Percentiles rank a stretch among this genome's conserved stretches.
Conservation (phyloP, 2,797 vertebrate species). For the Halcyon chelicuti region DNA sequence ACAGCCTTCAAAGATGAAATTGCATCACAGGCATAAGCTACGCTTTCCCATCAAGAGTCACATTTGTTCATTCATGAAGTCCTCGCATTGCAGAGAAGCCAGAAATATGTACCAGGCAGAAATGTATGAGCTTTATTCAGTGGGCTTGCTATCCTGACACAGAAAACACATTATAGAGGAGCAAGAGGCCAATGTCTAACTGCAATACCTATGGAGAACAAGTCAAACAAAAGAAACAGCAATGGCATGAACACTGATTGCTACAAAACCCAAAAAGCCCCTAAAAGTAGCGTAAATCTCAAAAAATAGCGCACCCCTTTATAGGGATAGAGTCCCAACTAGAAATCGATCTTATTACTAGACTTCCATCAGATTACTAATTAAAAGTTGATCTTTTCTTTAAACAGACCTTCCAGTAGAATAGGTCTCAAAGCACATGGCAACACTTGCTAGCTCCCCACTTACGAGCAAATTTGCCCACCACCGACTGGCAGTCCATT, state of each 20-base stretch:
- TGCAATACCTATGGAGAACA: not conserved
- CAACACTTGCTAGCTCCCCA: not conserved
- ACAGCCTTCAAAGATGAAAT: not conserved
- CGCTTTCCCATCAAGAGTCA: slow-evolving; percentile 29
- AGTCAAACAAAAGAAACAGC: not conserved
- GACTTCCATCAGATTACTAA: not conserved
- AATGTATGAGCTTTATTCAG: slow-evolving; percentile 23
- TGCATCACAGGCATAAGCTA: slow-evolving; percentile 18
- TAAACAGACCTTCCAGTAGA: not conserved
- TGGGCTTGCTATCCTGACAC: slow-evolving; percentile 10
- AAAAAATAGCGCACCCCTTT: not conserved
- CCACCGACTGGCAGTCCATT: not conserved
- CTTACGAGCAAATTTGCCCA: accelerated
- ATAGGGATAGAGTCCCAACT: not conserved
- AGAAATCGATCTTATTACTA: not conserved
- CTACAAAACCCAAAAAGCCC: not conserved
- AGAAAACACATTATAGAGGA: slow-evolving; percentile 22
- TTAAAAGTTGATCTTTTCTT: not conserved
- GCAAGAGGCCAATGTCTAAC: not conserved
- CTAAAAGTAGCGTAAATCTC: not conserved
- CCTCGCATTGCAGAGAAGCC: not conserved
- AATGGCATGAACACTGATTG: accelerated
- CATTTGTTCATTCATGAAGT: slow-evolving; percentile 53
- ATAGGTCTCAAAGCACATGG: not conserved
- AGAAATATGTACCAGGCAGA: slow-evolving; percentile 54